Percentiles rank a stretch among this genome's conserved stretches.
Conservation (phyloP, 1,140 invertebrate genomes). For the Cotesia chilonis region DNA sequence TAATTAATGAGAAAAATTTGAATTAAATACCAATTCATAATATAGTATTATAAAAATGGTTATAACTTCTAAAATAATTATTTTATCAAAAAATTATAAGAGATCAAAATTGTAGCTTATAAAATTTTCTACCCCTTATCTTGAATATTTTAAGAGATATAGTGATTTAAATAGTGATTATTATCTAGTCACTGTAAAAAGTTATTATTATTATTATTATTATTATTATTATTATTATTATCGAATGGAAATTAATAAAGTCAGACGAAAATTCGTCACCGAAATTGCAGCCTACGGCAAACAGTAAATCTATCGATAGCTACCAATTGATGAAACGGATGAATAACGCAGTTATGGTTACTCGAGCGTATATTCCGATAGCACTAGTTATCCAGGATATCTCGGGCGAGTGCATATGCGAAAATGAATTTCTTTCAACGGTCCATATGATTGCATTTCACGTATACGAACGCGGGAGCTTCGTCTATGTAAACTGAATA, state of each 20-base stretch:
- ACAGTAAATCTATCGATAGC: constrained; percentile 2
- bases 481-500: background rate
- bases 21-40: too few relatives aligned
- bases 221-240: too few relatives aligned
- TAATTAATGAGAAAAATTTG: too few relatives aligned
- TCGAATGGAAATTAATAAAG: background rate
- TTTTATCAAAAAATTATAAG: too few relatives aligned
- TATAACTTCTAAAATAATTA: too few relatives aligned
- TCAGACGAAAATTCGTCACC: background rate
- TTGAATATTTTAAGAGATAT: too few relatives aligned
- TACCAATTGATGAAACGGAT: constrained; percentile 7
- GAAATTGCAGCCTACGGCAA: background rate
- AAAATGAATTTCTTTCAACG: constrained; percentile 3
- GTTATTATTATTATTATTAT: too few relatives aligned
- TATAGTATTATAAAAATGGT: too few relatives aligned
- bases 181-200: too few relatives aligned
- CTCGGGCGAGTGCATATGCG: constrained; percentile 9
- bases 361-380: constrained; percentile 16
- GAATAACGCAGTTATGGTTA: constrained; percentile 16
- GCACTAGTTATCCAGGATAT: constrained; percentile 11
- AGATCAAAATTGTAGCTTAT: too few relatives aligned
- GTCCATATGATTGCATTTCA: background rate
- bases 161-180: too few relatives aligned
- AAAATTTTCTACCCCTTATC: too few relatives aligned
- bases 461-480: background rate